These are phyloP conservation scores for Speoplatyrhinus poulsoni DNA, from an alignment of 2,113 vertebrate species.

Conservation along the genomic window DNA sequence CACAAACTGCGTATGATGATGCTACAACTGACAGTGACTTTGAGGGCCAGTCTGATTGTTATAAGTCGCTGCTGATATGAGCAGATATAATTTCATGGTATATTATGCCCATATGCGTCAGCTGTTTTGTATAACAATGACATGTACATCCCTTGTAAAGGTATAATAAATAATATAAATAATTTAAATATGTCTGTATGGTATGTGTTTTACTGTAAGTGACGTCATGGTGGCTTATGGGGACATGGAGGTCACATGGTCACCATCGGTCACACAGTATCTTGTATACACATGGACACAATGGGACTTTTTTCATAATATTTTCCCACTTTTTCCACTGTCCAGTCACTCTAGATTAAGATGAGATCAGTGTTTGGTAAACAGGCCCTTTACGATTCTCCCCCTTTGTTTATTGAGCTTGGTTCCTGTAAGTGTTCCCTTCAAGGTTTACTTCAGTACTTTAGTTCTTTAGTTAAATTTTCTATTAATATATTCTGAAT, in stretches of 20 bases:
- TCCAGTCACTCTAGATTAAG: constrained; percentile 5
- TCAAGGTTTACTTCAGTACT: constrained; percentile 12
- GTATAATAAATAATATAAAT: no score
- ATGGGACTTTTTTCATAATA: no score
- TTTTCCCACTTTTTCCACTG: not conserved
- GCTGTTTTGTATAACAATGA: no score
- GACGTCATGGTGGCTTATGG: no score
- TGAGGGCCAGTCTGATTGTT: not conserved
- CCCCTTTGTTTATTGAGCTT: constrained; percentile 1
- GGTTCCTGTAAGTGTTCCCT: not conserved
- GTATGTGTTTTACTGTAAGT: no score
- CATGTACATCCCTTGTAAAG: no score
- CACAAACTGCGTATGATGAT: constrained; percentile 5
- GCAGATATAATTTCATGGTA: no score
- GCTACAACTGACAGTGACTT: constrained; percentile 1
- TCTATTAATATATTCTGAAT: constrained; percentile 29
- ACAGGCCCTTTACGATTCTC: constrained; percentile 13
- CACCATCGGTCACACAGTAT: no score
- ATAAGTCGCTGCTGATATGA: not conserved
- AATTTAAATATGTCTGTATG: no score
- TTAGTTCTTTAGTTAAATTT: not conserved
- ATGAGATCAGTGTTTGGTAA: constrained; percentile 18
- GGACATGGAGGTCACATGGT: no score
- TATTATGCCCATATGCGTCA: no score
- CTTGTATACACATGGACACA: no score